A percentile compares a stretch with the other conserved stretches of the same genome.
Evolutionary conservation across 2,888 invertebrate species (phyloP).

Genomic region (Melieria picta): DNA sequence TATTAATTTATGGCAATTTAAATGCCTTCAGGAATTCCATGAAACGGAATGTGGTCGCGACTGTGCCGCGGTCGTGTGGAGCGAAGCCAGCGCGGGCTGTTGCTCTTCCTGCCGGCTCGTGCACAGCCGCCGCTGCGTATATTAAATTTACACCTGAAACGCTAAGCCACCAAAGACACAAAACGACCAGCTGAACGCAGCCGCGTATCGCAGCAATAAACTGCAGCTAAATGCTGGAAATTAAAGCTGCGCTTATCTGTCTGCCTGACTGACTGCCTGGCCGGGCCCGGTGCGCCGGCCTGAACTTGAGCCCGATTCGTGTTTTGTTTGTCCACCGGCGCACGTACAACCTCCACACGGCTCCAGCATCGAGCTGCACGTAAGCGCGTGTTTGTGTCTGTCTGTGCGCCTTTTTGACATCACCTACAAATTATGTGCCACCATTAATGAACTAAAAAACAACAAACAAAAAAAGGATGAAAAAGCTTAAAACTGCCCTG

Average conservation of each 20-base stretch:
- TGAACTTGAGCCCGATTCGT: conserved; percentile 30
- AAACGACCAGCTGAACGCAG: too few relatives aligned
- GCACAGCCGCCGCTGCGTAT: background rate
- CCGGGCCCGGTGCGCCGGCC: conserved; percentile 1
- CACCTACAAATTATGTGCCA: conserved; percentile 31
- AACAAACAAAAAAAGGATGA: too few relatives aligned
- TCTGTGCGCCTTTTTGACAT: conserved; percentile 7
- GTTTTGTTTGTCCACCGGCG: background rate
- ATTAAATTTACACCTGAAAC: conserved; percentile 7
- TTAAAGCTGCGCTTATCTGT: background rate
- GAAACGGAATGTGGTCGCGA: conserved; percentile 3
- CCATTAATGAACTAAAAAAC: conserved; percentile 20
- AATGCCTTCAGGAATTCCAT: conserved; percentile 34
- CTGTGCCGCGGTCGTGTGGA: background rate
- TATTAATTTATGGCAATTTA: conserved; percentile 35
- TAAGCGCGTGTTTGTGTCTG: background rate
- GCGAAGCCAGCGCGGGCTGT: background rate
- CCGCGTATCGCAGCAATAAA: too few relatives aligned
- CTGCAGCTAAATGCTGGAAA: too few relatives aligned
- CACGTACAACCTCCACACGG: too few relatives aligned
- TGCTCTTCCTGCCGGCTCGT: background rate
- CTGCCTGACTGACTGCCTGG: conserved; percentile 11
- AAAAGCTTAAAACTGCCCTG: too few relatives aligned
- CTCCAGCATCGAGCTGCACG: too few relatives aligned
- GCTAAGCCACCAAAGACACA: background rate